These are phyloP conservation scores for Lepidochrysops patricia DNA, from an alignment of 2,888 invertebrate genomes.

Conservation along the genomic window DNA sequence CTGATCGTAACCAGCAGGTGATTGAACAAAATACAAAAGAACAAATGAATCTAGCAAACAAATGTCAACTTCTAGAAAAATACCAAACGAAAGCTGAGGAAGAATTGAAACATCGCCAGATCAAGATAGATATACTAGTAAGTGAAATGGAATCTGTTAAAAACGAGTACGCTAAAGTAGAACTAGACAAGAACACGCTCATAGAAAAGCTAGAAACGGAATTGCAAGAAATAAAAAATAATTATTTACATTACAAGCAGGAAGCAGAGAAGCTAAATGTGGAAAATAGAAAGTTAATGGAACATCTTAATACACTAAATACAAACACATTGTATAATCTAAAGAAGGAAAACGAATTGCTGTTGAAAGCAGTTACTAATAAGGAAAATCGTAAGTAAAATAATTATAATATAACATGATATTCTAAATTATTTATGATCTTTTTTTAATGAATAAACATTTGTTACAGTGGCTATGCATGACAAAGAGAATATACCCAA, in stretches of 20 bases:
- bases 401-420: neutral
- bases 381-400: conserved; percentile 47
- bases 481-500: conserved; percentile 40
- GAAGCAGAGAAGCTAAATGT: conserved; percentile 30
- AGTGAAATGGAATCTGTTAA: conserved; percentile 20
- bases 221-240: conserved; percentile 34
- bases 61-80: conserved; percentile 42
- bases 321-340: neutral
- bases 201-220: conserved; percentile 38
- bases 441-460: conserved; percentile 7
- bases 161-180: neutral
- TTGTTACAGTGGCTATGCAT: conserved; percentile 40
- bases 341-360: conserved; percentile 44
- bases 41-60: conserved; percentile 34
- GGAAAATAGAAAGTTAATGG: conserved; percentile 30
- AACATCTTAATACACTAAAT: conserved; percentile 33
- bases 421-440: neutral
- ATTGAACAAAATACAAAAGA: conserved; percentile 33
- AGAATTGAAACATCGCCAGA: conserved; percentile 37
- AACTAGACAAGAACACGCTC: conserved; percentile 34
- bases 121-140: conserved; percentile 31
- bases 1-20: conserved; percentile 32
- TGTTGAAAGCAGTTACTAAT: conserved; percentile 40
- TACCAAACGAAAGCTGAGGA: conserved; percentile 41
- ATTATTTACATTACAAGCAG: conserved; percentile 32